These are phyloP conservation scores for Watersipora subatra DNA, from an alignment of 1,140 invertebrate genomes.

Conservation along the genomic window DNA sequence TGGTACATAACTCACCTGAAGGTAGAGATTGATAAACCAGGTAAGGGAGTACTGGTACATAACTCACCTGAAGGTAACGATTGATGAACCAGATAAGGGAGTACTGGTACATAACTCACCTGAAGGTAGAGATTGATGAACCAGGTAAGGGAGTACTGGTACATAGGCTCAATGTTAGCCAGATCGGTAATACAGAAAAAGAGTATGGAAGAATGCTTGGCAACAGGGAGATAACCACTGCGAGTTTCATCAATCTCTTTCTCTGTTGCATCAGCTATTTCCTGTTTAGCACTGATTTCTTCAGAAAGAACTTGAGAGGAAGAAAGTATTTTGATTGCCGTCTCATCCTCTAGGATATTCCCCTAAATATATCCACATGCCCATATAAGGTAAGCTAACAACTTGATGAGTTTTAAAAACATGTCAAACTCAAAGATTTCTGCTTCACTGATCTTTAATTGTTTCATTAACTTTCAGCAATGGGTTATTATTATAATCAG, in stretches of 20 bases:
- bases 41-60: too few relatives aligned
- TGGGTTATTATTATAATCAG: too few relatives aligned
- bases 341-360: conserved; percentile 41
- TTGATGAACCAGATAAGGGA: background rate
- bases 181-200: conserved; percentile 42
- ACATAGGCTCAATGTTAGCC: conserved; percentile 41
- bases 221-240: conserved; percentile 38
- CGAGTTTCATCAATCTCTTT: conserved; percentile 38
- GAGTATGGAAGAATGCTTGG: conserved; percentile 37
- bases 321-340: conserved; percentile 37
- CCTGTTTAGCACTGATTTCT: conserved; percentile 39
- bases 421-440: too few relatives aligned
- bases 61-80: background rate
- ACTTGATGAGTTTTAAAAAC: background rate
- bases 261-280: conserved; percentile 35
- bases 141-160: conserved; percentile 41
- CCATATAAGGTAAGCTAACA: background rate
- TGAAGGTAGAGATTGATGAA: conserved; percentile 40
- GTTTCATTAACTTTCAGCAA: too few relatives aligned
- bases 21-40: too few relatives aligned
- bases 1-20: too few relatives aligned
- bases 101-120: conserved; percentile 26
- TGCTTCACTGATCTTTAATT: too few relatives aligned
- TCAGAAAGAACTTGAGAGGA: conserved; percentile 37
- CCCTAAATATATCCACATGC: conserved; percentile 26